Base-by-base conservation (phyloP, 2,888 invertebrate genomes). In the Cetonia aurata region DNA sequence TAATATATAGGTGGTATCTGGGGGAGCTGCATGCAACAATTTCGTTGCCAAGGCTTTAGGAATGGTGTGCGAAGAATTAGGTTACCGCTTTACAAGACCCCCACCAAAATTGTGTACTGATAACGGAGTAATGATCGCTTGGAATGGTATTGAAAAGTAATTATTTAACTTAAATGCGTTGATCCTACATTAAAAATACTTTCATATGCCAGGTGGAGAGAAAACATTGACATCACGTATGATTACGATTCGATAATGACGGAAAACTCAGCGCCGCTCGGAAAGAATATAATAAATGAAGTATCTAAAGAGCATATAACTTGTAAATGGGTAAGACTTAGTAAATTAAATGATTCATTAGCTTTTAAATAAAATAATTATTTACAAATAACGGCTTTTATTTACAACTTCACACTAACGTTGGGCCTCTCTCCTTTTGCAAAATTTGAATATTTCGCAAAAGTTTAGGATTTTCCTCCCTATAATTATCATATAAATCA, bases 71-170 rank as follows among this genome's bases (percentile, higher is more conserved):
- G 79, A 86, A 13, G 87, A 89, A 76, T 87, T 88, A 78, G 89
- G 87, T 0, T 95, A 90, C 78, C 86, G 86, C 79, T 86, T 95
- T 3, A 86, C 89, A 69, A 89, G 93, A 70, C 97, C 98, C 12
- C 93, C 96, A 2, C 90, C 93, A 19, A 88, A 89, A 79, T 88
- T 96, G 9, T 99, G 99, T 82, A 97, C 96, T 0, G 99, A 99
- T 83, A 99, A 99, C 88, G 99, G 99, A 6, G 89, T 97, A 41
- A 99, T 99, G 99, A 95, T 99, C 78, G 99, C 99, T 15, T 99
- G 99, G 98, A 98, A 98, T 87, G 98, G 96, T 8, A 86, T 96
- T 65, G 98, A 98, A 85, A 92, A 90, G 83, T 88, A 90, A 77
- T 31, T 66, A 41, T 55, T 4, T 33, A n/a, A 12, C 19, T n/a